Conservation (phyloP, 2,113 vertebrate species). For the Serilophus lunatus region DNA sequence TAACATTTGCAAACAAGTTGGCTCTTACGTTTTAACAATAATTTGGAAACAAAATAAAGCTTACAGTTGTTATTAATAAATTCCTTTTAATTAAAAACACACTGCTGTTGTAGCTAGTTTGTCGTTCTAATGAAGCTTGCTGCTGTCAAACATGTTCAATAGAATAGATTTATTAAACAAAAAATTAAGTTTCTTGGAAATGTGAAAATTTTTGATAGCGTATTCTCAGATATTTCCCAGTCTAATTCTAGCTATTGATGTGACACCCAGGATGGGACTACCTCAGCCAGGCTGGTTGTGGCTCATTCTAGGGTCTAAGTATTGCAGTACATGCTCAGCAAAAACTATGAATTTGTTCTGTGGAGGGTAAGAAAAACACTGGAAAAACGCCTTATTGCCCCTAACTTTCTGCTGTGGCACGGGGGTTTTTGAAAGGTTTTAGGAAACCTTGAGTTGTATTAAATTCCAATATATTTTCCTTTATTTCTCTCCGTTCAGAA, state of each 20-base stretch:
- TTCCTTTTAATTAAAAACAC: neutral
- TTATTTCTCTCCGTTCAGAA: neutral
- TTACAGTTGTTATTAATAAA: neutral
- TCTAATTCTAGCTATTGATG: neutral
- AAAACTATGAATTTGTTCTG: accelerated
- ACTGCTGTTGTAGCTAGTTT: neutral
- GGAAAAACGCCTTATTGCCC: neutral
- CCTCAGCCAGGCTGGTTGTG: neutral
- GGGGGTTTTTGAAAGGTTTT: neutral
- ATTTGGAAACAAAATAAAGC: neutral
- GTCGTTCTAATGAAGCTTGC: neutral
- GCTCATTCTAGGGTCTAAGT: neutral
- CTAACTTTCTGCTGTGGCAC: neutral
- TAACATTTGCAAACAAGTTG: accelerated
- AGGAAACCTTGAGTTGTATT: neutral
- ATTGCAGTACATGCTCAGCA: neutral
- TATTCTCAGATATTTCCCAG: neutral
- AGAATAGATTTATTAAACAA: neutral
- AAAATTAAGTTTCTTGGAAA: neutral
- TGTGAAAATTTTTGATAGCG: neutral
- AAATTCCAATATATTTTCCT: accelerated
- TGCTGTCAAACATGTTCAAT: neutral
- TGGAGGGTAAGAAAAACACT: neutral
- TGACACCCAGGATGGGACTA: neutral
- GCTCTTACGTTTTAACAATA: neutral